These are phyloP conservation scores for Salminus brasiliensis DNA, from an alignment of 2,113 vertebrate species.

Conservation along the genomic window DNA sequence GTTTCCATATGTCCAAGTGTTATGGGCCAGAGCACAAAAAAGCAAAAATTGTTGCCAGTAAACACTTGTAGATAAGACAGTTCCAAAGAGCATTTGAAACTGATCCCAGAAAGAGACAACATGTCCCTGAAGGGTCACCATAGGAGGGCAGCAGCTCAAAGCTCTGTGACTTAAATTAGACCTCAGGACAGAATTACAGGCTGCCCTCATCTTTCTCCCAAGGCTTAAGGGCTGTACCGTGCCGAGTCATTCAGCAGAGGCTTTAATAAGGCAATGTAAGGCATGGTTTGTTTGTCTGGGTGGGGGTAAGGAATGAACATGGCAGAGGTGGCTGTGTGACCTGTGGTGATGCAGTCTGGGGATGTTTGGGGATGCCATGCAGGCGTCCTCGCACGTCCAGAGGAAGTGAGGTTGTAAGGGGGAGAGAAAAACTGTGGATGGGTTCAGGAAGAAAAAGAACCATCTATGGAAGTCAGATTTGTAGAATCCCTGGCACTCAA, in stretches of 20 bases:
- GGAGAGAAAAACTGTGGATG: constrained; percentile 65
- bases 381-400: constrained; percentile 1
- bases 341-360: constrained; percentile 25
- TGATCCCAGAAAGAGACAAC: constrained; percentile 9
- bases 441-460: constrained; percentile 55
- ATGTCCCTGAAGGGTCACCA: constrained; percentile 13
- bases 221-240: constrained; percentile 1
- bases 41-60: background rate
- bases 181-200: constrained; percentile 28
- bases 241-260: constrained; percentile 1
- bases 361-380: constrained; percentile 11
- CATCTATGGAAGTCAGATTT: constrained; percentile 58
- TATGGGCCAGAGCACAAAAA: background rate
- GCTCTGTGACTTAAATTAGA: constrained; percentile 36
- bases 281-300: constrained; percentile 46
- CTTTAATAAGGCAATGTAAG: constrained; percentile 17
- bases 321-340: constrained; percentile 30
- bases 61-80: background rate
- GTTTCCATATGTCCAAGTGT: no score
- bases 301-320: constrained; percentile 42
- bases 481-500: constrained; percentile 67
- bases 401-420: constrained; percentile 33
- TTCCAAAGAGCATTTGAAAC: background rate
- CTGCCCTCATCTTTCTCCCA: constrained; percentile 18
- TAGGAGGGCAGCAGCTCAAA: constrained; percentile 3